These are phyloP conservation scores for Craterocephalus amniculus DNA, from an alignment of 2,797 vertebrate genomes.

Conservation along the genomic window DNA sequence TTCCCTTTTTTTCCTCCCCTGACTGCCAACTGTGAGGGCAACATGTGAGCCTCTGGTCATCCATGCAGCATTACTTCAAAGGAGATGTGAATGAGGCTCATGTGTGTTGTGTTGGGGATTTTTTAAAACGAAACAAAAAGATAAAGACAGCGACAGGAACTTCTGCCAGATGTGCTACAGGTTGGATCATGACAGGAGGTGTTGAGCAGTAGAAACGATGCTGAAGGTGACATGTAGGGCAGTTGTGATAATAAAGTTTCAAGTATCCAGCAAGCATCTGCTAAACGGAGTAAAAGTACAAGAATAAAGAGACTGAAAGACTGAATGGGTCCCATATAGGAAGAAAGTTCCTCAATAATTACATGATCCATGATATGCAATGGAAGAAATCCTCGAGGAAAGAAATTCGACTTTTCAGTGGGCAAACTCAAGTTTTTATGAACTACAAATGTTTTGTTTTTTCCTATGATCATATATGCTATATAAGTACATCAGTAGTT, in stretches of 20 bases:
- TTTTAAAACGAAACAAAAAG: slow-evolving; percentile 13
- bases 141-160: slow-evolving; percentile 6
- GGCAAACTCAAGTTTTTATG: not conserved
- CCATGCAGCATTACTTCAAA: slow-evolving; percentile 1
- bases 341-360: not conserved
- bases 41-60: slow-evolving; percentile 20
- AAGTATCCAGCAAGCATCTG: not conserved
- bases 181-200: not conserved
- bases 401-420: not conserved
- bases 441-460: not conserved
- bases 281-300: no score
- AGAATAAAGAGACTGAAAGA: no score
- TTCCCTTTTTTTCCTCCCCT: not conserved
- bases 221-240: not conserved
- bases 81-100: not conserved
- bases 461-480: no score
- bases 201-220: not conserved
- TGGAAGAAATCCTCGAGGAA: not conserved
- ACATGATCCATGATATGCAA: not conserved
- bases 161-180: not conserved
- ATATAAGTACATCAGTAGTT: no score
- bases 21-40: not conserved
- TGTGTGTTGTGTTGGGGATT: slow-evolving; percentile 6
- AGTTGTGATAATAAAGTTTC: not conserved
- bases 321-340: no score